Percentiles rank a stretch among this genome's conserved stretches.
Conservation (phyloP, 2,888 invertebrate species). For the Acleris cristana region DNA sequence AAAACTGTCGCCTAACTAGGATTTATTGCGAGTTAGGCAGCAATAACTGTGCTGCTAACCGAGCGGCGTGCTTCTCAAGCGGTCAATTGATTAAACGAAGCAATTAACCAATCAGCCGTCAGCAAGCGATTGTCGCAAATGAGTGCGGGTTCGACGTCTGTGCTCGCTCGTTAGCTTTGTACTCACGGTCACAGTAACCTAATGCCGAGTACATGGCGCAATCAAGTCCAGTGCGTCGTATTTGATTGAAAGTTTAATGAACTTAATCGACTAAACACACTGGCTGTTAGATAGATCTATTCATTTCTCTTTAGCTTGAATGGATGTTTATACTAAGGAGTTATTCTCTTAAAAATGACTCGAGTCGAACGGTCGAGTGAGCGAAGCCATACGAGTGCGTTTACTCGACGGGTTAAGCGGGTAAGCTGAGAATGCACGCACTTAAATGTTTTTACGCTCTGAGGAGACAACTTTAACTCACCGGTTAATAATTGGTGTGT, state of each 20-base stretch:
- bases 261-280: slow-evolving; percentile 15
- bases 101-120: slow-evolving; percentile 82
- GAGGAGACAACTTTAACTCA: too few species aligned
- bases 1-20: slow-evolving; percentile 68
- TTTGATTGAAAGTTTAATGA: slow-evolving; percentile 27
- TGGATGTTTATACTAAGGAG: neutral
- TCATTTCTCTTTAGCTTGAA: neutral
- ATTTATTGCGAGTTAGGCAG: slow-evolving; percentile 63
- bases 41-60: slow-evolving; percentile 42
- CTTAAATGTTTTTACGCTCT: too few species aligned
- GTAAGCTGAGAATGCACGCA: too few species aligned
- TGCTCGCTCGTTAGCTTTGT: slow-evolving; percentile 49
- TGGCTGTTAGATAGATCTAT: slow-evolving; percentile 3
- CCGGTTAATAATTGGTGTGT: too few species aligned
- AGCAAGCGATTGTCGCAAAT: slow-evolving; percentile 76
- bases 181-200: slow-evolving; percentile 31
- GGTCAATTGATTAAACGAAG: slow-evolving; percentile 83
- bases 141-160: slow-evolving; percentile 73
- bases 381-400: too few species aligned
- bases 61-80: slow-evolving; percentile 69
- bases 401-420: too few species aligned
- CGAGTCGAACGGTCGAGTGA: too few species aligned
- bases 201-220: slow-evolving; percentile 30
- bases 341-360: too few species aligned
- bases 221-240: slow-evolving; percentile 24